These are phyloP conservation scores for Leptinotarsa peninsularis DNA, from an alignment of 2,888 invertebrate genomes.

Conservation along the genomic window DNA sequence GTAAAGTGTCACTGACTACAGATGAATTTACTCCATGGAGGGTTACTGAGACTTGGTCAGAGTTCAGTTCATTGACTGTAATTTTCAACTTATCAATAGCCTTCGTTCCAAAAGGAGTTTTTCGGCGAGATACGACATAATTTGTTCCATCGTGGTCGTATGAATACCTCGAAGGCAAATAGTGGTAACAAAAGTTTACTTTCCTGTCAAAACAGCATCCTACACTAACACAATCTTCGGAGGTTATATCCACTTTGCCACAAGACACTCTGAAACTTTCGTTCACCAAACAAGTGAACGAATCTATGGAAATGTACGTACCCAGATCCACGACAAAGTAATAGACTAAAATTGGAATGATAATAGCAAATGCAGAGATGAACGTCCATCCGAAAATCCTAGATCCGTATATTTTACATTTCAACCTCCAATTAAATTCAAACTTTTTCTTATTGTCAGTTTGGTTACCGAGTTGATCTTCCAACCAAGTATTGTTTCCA, in stretches of 20 bases:
- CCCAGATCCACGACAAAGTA: conserved; percentile 50
- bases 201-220: conserved; percentile 59
- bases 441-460: not conserved
- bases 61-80: conserved; percentile 48
- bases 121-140: conserved; percentile 35
- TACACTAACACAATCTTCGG: conserved; percentile 50
- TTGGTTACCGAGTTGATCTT: not conserved
- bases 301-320: conserved; percentile 31
- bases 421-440: not conserved
- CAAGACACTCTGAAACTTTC: conserved; percentile 57
- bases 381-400: conserved; percentile 38
- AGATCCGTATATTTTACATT: conserved; percentile 18
- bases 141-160: conserved; percentile 46
- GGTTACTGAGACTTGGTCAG: conserved; percentile 49
- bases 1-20: conserved; percentile 24
- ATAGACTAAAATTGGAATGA: conserved; percentile 52
- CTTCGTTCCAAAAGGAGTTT: conserved; percentile 51
- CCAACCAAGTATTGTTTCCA: not conserved
- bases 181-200: conserved; percentile 59
- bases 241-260: conserved; percentile 55
- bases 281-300: conserved; percentile 55
- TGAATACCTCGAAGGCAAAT: conserved; percentile 59
- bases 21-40: conserved; percentile 44
- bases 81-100: conserved; percentile 47
- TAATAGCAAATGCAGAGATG: conserved; percentile 45